Evolutionary conservation across 2,797 vertebrate genomes (phyloP).

Genomic region (Leuciscus waleckii): DNA sequence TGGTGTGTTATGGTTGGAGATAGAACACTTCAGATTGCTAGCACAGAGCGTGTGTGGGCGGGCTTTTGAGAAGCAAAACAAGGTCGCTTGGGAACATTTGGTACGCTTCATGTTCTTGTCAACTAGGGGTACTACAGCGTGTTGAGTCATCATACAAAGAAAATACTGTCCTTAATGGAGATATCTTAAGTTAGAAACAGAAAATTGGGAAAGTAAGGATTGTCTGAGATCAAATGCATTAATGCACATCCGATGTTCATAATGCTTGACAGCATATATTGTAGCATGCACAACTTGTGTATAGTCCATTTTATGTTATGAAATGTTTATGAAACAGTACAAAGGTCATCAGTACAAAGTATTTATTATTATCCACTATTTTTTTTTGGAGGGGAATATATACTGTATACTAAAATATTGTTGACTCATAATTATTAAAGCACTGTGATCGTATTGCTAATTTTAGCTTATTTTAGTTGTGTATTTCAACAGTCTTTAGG

Average conservation of each 20-base stretch:
- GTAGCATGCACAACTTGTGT: background rate
- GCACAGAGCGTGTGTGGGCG: constrained; percentile 60
- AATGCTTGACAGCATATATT: background rate
- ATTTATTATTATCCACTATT: background rate
- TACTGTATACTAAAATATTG: background rate
- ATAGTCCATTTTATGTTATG: background rate
- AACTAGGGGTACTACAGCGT: constrained; percentile 59
- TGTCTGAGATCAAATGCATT: constrained; percentile 5
- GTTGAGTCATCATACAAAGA: constrained; percentile 72
- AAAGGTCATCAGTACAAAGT: constrained; percentile 9
- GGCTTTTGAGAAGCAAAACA: constrained; percentile 63
- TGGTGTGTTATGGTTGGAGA: constrained; percentile 1
- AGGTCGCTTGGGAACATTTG: constrained; percentile 69
- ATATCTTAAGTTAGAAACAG: constrained; percentile 37
- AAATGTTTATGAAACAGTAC: constrained; percentile 1
- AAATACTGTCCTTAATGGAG: constrained; percentile 63
- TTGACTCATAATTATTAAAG: background rate
- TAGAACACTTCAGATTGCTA: constrained; percentile 50
- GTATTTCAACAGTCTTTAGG: background rate
- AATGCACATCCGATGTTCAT: constrained; percentile 9
- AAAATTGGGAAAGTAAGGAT: constrained; percentile 49
- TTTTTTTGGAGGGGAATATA: background rate
- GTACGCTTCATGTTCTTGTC: constrained; percentile 68
- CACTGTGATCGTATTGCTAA: background rate
- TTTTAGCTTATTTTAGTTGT: background rate